These are phyloP conservation scores for Charanyca ferruginea DNA, from an alignment of 2,888 invertebrate species.

Conservation along the genomic window DNA sequence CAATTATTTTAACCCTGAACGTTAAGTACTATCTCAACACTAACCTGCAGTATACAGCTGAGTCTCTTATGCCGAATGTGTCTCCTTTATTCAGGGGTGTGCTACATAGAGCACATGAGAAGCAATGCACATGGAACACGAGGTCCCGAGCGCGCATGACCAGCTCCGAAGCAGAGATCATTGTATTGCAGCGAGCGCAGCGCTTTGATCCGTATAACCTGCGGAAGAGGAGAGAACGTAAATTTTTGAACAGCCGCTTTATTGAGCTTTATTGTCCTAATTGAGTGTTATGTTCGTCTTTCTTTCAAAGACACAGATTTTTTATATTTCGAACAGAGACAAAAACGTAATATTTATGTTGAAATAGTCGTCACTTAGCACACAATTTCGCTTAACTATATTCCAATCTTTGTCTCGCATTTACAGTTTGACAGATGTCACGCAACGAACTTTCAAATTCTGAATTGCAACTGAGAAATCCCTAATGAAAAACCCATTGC, in stretches of 20 bases:
- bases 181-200: slow-evolving; percentile 97
- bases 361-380: too few species aligned
- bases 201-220: slow-evolving; percentile 97
- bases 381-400: too few species aligned
- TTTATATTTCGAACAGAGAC: too few species aligned
- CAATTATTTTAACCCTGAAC: too few species aligned
- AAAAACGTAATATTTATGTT: too few species aligned
- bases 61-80: slow-evolving; percentile 97
- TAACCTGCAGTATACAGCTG: slow-evolving; percentile 96
- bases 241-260: neutral
- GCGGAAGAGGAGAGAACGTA: slow-evolving; percentile 61
- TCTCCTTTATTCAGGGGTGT: slow-evolving; percentile 97
- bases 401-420: too few species aligned
- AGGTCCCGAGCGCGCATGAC: slow-evolving; percentile 98
- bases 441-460: too few species aligned
- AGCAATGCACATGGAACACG: slow-evolving; percentile 98
- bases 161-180: slow-evolving; percentile 97
- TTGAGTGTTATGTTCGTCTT: too few species aligned
- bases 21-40: slow-evolving; percentile 2
- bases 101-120: slow-evolving; percentile 97
- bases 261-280: neutral
- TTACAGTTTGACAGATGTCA: too few species aligned
- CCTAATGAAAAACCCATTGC: too few species aligned
- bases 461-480: too few species aligned
- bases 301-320: too few species aligned